Percentiles rank a stretch among this genome's conserved stretches.
phyloP scores from a whole-genome alignment of 2,797 vertebrate genomes.

The Notamacropus eugenii region DNA sequence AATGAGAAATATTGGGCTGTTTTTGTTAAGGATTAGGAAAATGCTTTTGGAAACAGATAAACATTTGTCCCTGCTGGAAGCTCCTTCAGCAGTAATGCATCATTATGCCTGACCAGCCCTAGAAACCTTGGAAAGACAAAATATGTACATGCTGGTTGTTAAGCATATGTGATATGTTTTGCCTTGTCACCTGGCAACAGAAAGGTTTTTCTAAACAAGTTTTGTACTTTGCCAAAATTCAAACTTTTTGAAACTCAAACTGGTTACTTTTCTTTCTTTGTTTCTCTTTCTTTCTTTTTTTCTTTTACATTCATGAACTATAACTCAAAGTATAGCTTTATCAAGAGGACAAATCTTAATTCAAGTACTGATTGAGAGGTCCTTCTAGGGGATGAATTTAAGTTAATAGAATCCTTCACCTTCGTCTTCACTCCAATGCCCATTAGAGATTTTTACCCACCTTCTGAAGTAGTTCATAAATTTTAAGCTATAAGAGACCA shows the following conservation, averaged over 20 bases:
- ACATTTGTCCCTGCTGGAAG: constrained; percentile 88
- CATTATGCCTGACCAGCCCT: constrained; percentile 88
- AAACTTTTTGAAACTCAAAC: constrained; percentile 84
- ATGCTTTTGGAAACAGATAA: constrained; percentile 88
- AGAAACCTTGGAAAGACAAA: constrained; percentile 89
- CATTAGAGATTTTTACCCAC: neutral
- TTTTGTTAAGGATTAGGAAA: constrained; percentile 84
- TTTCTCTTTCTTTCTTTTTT: neutral
- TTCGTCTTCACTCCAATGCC: constrained; percentile 2
- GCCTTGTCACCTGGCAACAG: constrained; percentile 87
- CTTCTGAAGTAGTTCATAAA: neutral
- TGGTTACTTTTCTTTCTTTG: constrained; percentile 72
- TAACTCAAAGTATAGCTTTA: constrained; percentile 71
- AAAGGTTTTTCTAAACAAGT: constrained; percentile 86
- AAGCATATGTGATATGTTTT: constrained; percentile 88
- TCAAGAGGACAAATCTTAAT: constrained; percentile 59
- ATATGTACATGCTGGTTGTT: constrained; percentile 90
- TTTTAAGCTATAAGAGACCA: neutral
- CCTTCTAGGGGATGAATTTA: constrained; percentile 37
- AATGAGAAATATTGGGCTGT: constrained; percentile 83
- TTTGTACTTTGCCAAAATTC: constrained; percentile 85
- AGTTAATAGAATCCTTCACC: neutral
- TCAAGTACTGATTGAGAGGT: constrained; percentile 23
- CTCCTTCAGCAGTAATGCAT: constrained; percentile 86
- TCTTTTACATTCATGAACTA: constrained; percentile 68